Evolutionary conservation across 2,888 invertebrate genomes (phyloP), one percentile per base, ranked within the genome.

Genomic region (Coremacera marginata): DNA sequence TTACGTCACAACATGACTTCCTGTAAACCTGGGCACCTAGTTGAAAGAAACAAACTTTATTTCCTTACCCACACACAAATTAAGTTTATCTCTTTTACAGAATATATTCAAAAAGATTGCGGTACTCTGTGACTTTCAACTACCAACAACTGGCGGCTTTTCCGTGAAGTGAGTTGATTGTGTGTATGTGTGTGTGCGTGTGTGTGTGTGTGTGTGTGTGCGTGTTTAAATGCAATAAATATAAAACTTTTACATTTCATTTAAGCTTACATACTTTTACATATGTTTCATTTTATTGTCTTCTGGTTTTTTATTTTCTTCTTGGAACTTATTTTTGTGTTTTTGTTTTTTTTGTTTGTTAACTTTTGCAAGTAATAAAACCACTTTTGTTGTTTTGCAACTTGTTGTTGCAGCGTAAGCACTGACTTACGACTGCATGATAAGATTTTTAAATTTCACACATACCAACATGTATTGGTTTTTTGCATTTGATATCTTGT

Each of bases 191-290:
- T 67, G 65, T 65, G 3, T 34, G 65, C 22, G 37, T 37, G 37
- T 44, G 5, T 25, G 7, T 14, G 1, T 22, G 25, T 57, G 22
- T 60, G 27, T 60, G 27, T 67, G 65, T 65, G 3, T 34, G 65
- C 22, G 37, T 37, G 37, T 19, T 4, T 19, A 1, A 22, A 34
- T 34, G 67, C 19, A 67, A 67, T 67, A 37, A 37, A 67, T 34
- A 67, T 67, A 67, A 34, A 67, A 67, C 67, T 67, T 67, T 67
- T 37, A 67, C 67, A 67, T 67, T 67, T 65, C 37, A 67, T 67
- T 67, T 37, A 16, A 67, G 44, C 34, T 37, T 67, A 8, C 34
- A 31, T n/a, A 25, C 67, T 19, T 44, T 37, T 22, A 37, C 37
- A 65, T 11, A 65, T 37, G 22, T 19, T 19, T 60, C 27, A 60